Base-by-base conservation (phyloP, 2,113 vertebrate species). In the Dipodomys merriami region DNA sequence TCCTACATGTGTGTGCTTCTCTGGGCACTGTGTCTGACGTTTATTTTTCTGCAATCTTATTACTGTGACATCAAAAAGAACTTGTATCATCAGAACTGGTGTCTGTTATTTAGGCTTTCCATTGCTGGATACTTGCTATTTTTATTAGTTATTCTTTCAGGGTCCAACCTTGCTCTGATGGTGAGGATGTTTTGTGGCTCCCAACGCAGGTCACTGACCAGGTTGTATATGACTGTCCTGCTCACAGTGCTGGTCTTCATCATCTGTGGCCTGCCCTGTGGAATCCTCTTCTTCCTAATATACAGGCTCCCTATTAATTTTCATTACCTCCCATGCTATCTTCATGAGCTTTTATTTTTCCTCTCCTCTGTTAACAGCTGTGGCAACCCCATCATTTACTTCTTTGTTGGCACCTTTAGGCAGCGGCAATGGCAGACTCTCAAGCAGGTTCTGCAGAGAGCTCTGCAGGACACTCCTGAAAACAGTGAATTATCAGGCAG, bases 211-310 rank as follows among this genome's bases (percentile, higher is more conserved):
- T 23, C 62, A 64, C 22, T 68, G 67, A 30, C 67, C 25, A 68
- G 67, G 67, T 13, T 68, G 67, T 68, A 30, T 68, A 29, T 68
- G 25, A 68, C 67, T 30, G 11, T 30, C 67, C 29, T 68, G 67
- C 29, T 68, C 29, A 10, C 10, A 68, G 29, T 68, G 25, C 27
- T 95, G 20, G 68, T 83, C 64, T 94, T 95, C 60, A 82, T 96
- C 53, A 57, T 96, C 16, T 68, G 67, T 68, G 67, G 67, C 29
- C 67, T 29, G 67, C 27, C 67, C 9, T 68, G 25, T 7, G 67
- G 11, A 25, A 64, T 64, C 6, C 19, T 23, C 62, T 64, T 23
- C 62, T 64, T 64, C 22, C 62, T 64, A 23, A 1, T 64, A 23
- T 57, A 57, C 53, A 57, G 53, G 4, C 13, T 57, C 15, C 7